Conservation (phyloP, 2,888 invertebrate species). For the Mythimna lalbum region DNA sequence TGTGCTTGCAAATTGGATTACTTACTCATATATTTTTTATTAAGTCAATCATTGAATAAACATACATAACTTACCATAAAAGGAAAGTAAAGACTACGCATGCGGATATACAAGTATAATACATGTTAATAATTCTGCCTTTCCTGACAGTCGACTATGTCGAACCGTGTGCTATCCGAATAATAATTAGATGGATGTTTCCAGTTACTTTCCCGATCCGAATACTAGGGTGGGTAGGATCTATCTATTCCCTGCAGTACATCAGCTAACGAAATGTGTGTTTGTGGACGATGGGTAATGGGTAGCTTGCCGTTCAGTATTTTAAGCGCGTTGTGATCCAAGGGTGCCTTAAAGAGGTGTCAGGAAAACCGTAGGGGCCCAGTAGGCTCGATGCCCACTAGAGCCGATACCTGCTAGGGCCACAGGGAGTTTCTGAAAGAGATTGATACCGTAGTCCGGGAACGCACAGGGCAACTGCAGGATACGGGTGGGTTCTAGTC, state of each 20-base stretch:
- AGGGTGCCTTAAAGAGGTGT: too few relatives aligned
- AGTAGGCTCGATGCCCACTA: too few relatives aligned
- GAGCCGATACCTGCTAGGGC: too few relatives aligned
- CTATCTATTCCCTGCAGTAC: not conserved
- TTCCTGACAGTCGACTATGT: not conserved
- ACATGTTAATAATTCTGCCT: not conserved
- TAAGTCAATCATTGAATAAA: constrained; percentile 15
- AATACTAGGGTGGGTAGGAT: not conserved
- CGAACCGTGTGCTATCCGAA: not conserved
- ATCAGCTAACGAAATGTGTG: too few relatives aligned
- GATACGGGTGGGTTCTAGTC: too few relatives aligned
- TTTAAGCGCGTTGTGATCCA: too few relatives aligned
- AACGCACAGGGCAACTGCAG: too few relatives aligned
- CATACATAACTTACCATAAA: constrained; percentile 35
- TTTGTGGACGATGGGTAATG: too few relatives aligned
- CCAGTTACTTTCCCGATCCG: not conserved
- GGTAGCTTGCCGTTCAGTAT: too few relatives aligned
- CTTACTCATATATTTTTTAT: constrained; percentile 52
- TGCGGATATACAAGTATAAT: not conserved
- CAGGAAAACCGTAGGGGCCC: too few relatives aligned
- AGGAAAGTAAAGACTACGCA: constrained; percentile 11
- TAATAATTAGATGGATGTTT: not conserved
- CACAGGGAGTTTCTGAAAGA: not conserved
- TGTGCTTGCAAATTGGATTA: constrained; percentile 55
- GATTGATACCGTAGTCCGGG: too few relatives aligned